phyloP scores from a whole-genome alignment of 2,797 vertebrate species.

The Uromys caudimaculatus region DNA sequence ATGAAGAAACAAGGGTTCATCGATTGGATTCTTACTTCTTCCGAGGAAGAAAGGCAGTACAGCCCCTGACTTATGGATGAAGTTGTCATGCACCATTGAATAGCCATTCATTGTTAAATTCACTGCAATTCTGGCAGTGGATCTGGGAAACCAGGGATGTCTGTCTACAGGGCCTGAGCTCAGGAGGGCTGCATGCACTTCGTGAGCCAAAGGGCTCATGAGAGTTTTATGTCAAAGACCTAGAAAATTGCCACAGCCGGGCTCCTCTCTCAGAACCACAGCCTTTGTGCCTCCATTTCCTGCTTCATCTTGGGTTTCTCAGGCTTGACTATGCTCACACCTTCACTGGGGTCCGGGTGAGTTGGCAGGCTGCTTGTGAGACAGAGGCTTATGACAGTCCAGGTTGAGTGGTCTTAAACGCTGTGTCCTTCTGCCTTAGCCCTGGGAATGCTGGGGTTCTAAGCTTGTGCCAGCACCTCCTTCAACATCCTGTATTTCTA shows the following conservation, averaged over 20 bases:
- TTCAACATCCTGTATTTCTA: background rate
- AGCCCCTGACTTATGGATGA: background rate
- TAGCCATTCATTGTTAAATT: background rate
- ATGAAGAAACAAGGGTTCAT: background rate
- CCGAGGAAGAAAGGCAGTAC: background rate
- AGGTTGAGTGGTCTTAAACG: background rate
- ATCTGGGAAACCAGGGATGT: background rate
- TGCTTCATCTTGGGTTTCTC: slow-evolving; percentile 13
- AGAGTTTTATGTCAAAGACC: background rate
- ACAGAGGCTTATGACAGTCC: background rate
- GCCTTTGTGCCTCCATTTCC: background rate
- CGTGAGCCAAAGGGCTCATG: background rate
- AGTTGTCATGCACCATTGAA: background rate
- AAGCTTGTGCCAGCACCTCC: background rate
- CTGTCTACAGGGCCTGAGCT: background rate
- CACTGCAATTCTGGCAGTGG: background rate
- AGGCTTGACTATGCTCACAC: background rate
- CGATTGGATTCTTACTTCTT: slow-evolving; percentile 1
- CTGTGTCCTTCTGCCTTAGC: background rate
- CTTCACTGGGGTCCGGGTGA: background rate
- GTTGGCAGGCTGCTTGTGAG: background rate
- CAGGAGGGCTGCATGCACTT: background rate
- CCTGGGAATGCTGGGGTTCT: background rate
- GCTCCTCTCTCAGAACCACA: background rate
- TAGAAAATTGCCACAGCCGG: background rate